Evolutionary conservation across 2,888 invertebrate genomes (phyloP), one percentile per base, ranked within the genome.

Genomic region (Ceraclea dissimilis): DNA sequence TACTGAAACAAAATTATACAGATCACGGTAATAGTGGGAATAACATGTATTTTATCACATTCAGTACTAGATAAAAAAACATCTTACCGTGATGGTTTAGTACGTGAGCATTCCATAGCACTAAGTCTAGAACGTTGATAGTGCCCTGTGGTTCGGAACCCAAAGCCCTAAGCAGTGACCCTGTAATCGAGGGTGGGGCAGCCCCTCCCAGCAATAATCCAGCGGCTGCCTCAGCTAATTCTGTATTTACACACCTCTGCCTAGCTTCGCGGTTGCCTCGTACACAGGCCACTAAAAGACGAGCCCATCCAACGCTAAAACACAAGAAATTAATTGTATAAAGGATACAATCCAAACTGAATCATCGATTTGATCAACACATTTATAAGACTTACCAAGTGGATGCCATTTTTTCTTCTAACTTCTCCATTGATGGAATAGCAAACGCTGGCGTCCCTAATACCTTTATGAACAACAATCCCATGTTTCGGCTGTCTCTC

Each of bases 401-500:
- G 63, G 73, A 76, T 33, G 78, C 77, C 51, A 80, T 71, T 21
- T 75, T 75, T 62, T 80, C 80, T 60, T 81, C 80, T 52, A 79
- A 79, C n/a, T 57, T 57, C 2, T 60, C 59, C 2, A 11, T 73
- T 69, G 58, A 48, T 20, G 60, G 54, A 19, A 57, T 20, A 16
- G 56, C 57, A 69, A 93, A 93, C 1, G 92, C 90, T 2, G 92
- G 89, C 58, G 86, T 88, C 0, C 93, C 95, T 46, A 94, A 74
- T 51, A 96, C 73, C 2, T 88, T 79, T 62, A 96, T 85, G 74
- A 94, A 93, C 59, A 93, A 84, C 44, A 96, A 75, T 4, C 94
- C 93, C 69, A 95, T 88, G 66, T 89, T 93, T 64, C 86, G 85
- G n/a, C 90, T 90, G 67, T 94, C 94, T 33, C 90, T 78, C 0